These are phyloP conservation scores for Anhinga anhinga DNA, from an alignment of 2,113 vertebrate species.

Conservation along the genomic window DNA sequence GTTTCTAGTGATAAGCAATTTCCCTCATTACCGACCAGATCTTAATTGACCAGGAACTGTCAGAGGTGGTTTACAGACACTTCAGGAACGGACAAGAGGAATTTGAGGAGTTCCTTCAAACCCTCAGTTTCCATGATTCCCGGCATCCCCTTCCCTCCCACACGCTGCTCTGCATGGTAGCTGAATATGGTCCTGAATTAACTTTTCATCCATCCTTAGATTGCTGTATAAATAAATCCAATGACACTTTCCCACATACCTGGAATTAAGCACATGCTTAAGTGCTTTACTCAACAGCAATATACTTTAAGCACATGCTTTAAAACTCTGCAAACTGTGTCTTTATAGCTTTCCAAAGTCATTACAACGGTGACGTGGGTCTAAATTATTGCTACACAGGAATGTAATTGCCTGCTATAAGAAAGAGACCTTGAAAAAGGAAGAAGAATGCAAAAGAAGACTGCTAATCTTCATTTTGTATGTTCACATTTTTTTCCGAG, in stretches of 20 bases:
- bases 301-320: slow-evolving; percentile 64
- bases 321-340: slow-evolving; percentile 56
- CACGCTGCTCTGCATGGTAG: background rate
- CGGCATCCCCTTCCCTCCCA: background rate
- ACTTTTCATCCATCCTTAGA: background rate
- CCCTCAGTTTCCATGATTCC: background rate
- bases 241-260: slow-evolving; percentile 17
- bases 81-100: background rate
- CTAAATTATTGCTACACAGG: slow-evolving; percentile 20
- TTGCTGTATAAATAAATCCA: slow-evolving; percentile 25
- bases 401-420: background rate
- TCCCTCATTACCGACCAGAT: background rate
- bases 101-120: background rate
- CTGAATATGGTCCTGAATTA: background rate
- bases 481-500: background rate
- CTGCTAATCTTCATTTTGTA: background rate
- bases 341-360: slow-evolving; percentile 52
- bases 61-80: background rate
- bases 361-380: background rate
- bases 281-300: slow-evolving; percentile 57
- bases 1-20: background rate
- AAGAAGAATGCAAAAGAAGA: background rate
- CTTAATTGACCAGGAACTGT: background rate
- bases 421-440: background rate
- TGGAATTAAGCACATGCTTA: slow-evolving; percentile 55